Evolutionary conservation across 2,797 vertebrate species (phyloP).

Genomic region (Denticeps clupeoides): DNA sequence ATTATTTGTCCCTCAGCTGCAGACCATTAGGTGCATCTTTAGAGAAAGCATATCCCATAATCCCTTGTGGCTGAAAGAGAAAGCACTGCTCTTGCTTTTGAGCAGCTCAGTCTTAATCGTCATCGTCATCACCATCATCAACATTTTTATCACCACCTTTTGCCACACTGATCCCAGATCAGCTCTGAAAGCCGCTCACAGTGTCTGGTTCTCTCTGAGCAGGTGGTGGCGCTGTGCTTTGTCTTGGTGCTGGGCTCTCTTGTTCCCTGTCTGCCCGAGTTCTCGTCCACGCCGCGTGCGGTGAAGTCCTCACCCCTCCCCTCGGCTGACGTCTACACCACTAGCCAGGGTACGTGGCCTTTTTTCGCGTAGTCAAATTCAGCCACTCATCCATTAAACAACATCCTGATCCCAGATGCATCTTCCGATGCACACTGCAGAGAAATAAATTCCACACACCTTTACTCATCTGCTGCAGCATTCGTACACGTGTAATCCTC

Average conservation of each 20-base stretch:
- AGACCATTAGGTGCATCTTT: no score
- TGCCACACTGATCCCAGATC: slow-evolving; percentile 2
- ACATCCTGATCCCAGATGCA: slow-evolving; percentile 11
- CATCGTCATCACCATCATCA: neutral
- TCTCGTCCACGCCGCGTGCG: slow-evolving; percentile 75
- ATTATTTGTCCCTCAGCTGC: no score
- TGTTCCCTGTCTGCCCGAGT: slow-evolving; percentile 76
- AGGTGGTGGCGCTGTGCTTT: slow-evolving; percentile 94
- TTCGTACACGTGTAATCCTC: no score
- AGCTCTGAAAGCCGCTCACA: slow-evolving; percentile 19
- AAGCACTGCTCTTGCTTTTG: no score
- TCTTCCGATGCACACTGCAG: no score
- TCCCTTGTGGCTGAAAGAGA: no score
- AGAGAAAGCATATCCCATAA: no score
- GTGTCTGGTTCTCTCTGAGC: slow-evolving; percentile 37
- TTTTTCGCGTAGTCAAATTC: neutral
- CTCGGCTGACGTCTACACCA: slow-evolving; percentile 77
- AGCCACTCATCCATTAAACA: neutral
- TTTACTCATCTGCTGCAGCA: no score
- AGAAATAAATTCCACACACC: no score
- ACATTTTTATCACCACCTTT: no score
- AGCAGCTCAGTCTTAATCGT: no score
- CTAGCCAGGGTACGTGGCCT: slow-evolving; percentile 78
- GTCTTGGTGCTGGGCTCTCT: slow-evolving; percentile 91
- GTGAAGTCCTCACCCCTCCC: slow-evolving; percentile 65